Percentiles rank a stretch among this genome's conserved stretches.
These are phyloP conservation scores for Nephila pilipes DNA, from an alignment of 1,140 invertebrate genomes.

Conservation along the genomic window DNA sequence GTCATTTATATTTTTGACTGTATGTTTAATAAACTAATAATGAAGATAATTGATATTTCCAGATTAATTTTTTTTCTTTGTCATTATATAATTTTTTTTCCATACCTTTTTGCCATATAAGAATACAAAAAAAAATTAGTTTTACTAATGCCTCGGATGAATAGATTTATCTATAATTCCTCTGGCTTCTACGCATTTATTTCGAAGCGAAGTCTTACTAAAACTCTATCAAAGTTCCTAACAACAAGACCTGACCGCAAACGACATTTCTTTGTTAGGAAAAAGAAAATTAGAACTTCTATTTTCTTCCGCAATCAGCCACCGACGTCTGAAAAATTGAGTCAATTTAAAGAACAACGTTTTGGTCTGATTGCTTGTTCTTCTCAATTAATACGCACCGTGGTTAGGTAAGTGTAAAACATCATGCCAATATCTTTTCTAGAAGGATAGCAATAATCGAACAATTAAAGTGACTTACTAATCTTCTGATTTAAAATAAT, in stretches of 20 bases:
- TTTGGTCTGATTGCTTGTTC: conserved; percentile 15
- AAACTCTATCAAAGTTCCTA: neutral
- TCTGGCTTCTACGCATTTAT: too few species aligned
- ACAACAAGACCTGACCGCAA: neutral
- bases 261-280: neutral
- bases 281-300: neutral
- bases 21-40: too few species aligned
- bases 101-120: too few species aligned
- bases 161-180: too few species aligned
- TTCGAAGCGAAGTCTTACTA: neutral
- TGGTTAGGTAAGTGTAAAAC: neutral
- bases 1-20: too few species aligned
- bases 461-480: neutral
- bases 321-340: neutral
- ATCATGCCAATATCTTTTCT: neutral
- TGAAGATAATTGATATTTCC: too few species aligned
- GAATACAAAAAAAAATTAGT: too few species aligned
- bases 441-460: neutral
- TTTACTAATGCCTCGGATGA: too few species aligned
- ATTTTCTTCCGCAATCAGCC: neutral
- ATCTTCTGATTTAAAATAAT: neutral
- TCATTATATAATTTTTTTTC: too few species aligned
- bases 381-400: neutral
- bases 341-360: conserved; percentile 22
- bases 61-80: too few species aligned